Evolutionary conservation across 2,888 invertebrate genomes (phyloP).

Genomic region (Hoplodrina blanda): DNA sequence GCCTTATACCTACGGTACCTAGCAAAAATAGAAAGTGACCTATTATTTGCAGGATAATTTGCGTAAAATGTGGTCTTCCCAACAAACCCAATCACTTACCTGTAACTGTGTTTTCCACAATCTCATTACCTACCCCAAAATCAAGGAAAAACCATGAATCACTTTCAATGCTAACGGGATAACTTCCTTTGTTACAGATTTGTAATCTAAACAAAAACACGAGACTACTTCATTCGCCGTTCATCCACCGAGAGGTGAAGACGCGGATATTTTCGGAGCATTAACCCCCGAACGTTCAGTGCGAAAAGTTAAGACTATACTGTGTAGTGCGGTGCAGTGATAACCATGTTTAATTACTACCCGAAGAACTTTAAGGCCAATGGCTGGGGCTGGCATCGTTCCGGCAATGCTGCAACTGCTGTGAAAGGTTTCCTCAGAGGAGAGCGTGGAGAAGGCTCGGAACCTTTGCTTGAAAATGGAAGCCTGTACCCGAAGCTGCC

Average conservation of each 20-base stretch:
- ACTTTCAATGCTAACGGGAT: constrained; percentile 31
- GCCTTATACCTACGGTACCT: too few relatives aligned
- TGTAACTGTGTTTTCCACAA: not conserved
- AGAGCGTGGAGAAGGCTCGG: constrained; percentile 79
- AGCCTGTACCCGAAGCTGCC: constrained; percentile 84
- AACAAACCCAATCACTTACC: not conserved
- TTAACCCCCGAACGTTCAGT: constrained; percentile 41
- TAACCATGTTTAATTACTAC: constrained; percentile 76
- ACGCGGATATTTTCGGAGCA: constrained; percentile 62
- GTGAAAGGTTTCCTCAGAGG: constrained; percentile 81
- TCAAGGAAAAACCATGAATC: constrained; percentile 10
- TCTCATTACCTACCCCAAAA: not conserved
- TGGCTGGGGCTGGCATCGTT: constrained; percentile 88
- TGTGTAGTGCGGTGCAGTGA: constrained; percentile 49
- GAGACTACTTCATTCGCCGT: constrained; percentile 57
- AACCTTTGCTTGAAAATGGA: constrained; percentile 76
- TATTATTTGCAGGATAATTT: not conserved
- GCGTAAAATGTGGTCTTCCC: not conserved
- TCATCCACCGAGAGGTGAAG: constrained; percentile 57
- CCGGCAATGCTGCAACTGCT: constrained; percentile 76
- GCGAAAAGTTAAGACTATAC: constrained; percentile 17
- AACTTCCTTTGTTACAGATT: constrained; percentile 68
- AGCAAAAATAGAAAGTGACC: not conserved
- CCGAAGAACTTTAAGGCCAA: constrained; percentile 87
- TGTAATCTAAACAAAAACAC: constrained; percentile 42